phyloP scores from a whole-genome alignment of 2,888 invertebrate species.

The Amphipoea lucens region DNA sequence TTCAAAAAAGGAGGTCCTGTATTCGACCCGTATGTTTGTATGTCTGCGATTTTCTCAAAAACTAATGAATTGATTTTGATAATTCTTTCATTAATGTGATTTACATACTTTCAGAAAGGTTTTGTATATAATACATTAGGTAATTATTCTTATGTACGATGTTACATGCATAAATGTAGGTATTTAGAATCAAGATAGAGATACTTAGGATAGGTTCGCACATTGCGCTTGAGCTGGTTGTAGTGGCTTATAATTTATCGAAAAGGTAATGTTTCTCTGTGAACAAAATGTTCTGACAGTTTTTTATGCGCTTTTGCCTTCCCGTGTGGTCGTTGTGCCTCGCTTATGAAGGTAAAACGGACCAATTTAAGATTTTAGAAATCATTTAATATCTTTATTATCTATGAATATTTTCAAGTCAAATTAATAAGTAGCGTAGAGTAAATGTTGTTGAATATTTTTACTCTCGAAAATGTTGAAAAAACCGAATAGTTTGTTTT shows the following conservation, averaged over 20 bases:
- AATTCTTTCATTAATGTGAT: too few relatives aligned
- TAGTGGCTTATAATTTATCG: background rate
- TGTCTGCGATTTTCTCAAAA: too few relatives aligned
- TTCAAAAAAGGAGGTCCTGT: too few relatives aligned
- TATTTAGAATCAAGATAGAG: too few relatives aligned
- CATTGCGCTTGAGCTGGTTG: background rate
- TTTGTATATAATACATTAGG: too few relatives aligned
- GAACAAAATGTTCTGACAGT: background rate
- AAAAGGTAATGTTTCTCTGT: background rate
- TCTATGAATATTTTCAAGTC: background rate
- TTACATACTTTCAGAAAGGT: too few relatives aligned
- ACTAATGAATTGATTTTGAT: too few relatives aligned
- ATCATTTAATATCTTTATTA: background rate
- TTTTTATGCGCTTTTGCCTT: background rate
- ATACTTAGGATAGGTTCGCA: background rate
- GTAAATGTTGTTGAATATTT: background rate
- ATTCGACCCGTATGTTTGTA: too few relatives aligned
- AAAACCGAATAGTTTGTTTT: background rate
- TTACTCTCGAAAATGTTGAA: background rate
- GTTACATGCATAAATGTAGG: too few relatives aligned
- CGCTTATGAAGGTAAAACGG: background rate
- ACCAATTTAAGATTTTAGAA: background rate
- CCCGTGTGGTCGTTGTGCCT: too few relatives aligned
- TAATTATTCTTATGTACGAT: too few relatives aligned
- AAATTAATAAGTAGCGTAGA: too few relatives aligned